These are phyloP conservation scores for Aspidiotus destructor DNA, from an alignment of 2,888 invertebrate species.

Conservation along the genomic window DNA sequence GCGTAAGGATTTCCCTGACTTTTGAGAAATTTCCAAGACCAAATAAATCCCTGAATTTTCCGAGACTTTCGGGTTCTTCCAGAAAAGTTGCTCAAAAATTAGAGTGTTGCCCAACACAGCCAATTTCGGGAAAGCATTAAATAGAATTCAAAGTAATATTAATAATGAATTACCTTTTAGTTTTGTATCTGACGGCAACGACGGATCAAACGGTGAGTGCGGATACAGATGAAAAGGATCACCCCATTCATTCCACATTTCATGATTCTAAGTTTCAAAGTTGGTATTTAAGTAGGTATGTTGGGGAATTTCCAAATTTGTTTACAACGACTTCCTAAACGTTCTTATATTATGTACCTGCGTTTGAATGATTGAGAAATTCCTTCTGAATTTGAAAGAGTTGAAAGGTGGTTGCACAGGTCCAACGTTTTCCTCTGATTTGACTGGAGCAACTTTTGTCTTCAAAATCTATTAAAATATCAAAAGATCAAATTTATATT, in stretches of 20 bases:
- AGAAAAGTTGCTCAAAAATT: no score
- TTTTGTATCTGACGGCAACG: slow-evolving; percentile 85
- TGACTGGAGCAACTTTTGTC: slow-evolving; percentile 64
- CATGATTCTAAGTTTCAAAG: slow-evolving; percentile 48
- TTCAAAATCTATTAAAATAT: slow-evolving; percentile 63
- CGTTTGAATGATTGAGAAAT: slow-evolving; percentile 66
- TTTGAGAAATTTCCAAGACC: no score
- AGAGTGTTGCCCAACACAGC: no score
- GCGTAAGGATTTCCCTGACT: no score
- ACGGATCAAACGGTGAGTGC: slow-evolving; percentile 76
- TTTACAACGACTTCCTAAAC: background rate
- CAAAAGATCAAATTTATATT: background rate
- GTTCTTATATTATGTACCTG: slow-evolving; percentile 43
- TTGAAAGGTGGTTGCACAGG: slow-evolving; percentile 87
- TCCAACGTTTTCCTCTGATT: slow-evolving; percentile 85
- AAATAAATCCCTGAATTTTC: no score
- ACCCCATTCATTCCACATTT: slow-evolving; percentile 82
- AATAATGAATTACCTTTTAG: slow-evolving; percentile 55
- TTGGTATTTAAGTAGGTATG: slow-evolving; percentile 31
- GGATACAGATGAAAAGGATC: slow-evolving; percentile 87
- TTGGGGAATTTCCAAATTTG: background rate
- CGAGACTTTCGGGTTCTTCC: no score
- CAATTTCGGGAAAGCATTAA: background rate
- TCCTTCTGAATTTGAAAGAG: slow-evolving; percentile 74
- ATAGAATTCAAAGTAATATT: background rate